phyloP scores from a whole-genome alignment of 2,113 vertebrate species.

The Falcunculus frontatus region DNA sequence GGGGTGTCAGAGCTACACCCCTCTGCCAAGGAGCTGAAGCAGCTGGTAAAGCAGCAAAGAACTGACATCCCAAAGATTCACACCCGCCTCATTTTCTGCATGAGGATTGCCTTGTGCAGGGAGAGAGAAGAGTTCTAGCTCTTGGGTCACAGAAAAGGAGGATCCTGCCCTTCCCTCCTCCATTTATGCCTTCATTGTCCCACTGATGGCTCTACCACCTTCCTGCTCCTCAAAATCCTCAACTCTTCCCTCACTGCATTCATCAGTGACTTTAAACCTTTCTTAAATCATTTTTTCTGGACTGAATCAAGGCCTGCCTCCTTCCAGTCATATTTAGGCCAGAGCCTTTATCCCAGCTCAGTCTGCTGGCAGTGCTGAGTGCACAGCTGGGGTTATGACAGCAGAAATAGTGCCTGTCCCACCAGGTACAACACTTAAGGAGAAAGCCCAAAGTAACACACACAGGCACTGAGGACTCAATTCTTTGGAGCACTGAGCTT shows the following conservation, averaged over 20 bases:
- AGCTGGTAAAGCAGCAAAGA: neutral
- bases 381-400: neutral
- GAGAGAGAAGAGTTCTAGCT: neutral
- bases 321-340: neutral
- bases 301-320: neutral
- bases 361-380: neutral
- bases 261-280: neutral
- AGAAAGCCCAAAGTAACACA: neutral
- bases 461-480: accelerated
- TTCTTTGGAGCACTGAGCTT: neutral
- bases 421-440: neutral
- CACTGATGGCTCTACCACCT: neutral
- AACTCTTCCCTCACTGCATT: neutral
- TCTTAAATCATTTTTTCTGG: neutral
- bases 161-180: neutral
- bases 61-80: neutral
- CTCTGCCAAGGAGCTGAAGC: accelerated
- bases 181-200: neutral
- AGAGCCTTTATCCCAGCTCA: neutral
- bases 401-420: neutral
- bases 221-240: neutral
- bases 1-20: neutral
- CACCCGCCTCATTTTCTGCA: neutral
- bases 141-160: neutral
- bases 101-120: neutral